Conservation (phyloP, 2,888 invertebrate species). For the Blastobasis adustella region DNA sequence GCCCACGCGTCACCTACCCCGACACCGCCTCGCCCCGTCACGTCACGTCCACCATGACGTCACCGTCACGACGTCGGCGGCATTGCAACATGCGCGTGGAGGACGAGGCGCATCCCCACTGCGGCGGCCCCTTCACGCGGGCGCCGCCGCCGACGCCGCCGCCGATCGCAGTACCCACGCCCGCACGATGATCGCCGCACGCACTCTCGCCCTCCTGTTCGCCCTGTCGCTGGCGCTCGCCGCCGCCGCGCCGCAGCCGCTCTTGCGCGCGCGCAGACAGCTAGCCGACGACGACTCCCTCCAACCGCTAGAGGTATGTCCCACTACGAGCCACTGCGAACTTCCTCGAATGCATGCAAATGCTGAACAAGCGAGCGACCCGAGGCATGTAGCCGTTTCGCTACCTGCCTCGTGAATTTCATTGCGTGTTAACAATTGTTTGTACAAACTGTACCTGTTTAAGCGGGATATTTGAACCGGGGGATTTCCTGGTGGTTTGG, state of each 20-base stretch:
- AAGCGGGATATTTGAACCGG: too few species aligned
- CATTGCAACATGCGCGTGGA: conserved; percentile 10
- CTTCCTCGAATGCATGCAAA: conserved; percentile 6
- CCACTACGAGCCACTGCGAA: conserved; percentile 6
- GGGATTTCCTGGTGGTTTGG: too few species aligned
- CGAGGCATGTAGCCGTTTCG: neutral
- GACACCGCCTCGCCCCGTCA: too few species aligned
- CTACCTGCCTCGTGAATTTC: too few species aligned
- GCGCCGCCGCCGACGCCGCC: conserved; percentile 6
- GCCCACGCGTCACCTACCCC: too few species aligned
- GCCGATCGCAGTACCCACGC: conserved; percentile 24
- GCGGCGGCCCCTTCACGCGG: conserved; percentile 6
- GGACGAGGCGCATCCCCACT: conserved; percentile 12
- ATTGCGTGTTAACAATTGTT: too few species aligned
- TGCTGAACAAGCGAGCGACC: conserved; percentile 8
- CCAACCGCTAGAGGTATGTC: conserved; percentile 58
- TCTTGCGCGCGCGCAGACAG: conserved; percentile 41
- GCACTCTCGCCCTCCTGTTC: conserved; percentile 17
- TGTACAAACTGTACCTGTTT: too few species aligned
- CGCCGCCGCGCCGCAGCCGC: conserved; percentile 25
- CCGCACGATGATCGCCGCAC: conserved; percentile 29
- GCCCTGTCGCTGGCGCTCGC: conserved; percentile 21
- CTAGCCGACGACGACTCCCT: conserved; percentile 54
- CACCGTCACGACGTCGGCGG: conserved; percentile 1
- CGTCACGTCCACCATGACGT: too few species aligned